These are phyloP conservation scores for Gymnothorax javanicus DNA, from an alignment of 2,797 vertebrate genomes.

Conservation along the genomic window DNA sequence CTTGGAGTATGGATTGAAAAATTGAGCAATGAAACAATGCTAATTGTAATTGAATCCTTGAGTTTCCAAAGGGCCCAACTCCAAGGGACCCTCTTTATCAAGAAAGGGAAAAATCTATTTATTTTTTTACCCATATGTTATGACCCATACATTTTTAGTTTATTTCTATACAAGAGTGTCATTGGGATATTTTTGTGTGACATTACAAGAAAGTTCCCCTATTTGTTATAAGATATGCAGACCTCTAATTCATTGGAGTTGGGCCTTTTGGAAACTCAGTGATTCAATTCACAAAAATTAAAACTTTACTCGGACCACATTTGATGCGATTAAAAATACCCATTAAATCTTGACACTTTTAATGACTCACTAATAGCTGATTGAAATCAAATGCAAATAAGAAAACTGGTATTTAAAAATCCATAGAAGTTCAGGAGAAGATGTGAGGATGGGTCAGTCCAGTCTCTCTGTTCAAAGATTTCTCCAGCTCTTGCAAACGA, in stretches of 20 bases:
- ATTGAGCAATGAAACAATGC: constrained; percentile 44
- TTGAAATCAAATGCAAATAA: constrained; percentile 73
- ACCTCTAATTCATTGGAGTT: no score
- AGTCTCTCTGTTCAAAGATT: constrained; percentile 69
- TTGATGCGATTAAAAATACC: constrained; percentile 58
- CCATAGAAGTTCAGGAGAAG: constrained; percentile 67
- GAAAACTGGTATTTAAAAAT: constrained; percentile 41
- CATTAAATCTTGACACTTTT: constrained; percentile 75
- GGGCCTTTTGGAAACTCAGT: no score
- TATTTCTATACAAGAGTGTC: no score
- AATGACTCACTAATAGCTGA: constrained; percentile 66
- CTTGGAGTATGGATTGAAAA: constrained; percentile 72
- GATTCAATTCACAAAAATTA: constrained; percentile 47
- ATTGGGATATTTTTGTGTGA: no score
- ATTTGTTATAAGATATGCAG: no score
- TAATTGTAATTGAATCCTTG: constrained; percentile 53
- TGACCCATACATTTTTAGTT: no score
- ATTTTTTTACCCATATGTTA: no score
- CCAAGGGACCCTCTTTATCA: no score
- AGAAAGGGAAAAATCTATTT: no score
- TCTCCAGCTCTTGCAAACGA: constrained; percentile 86
- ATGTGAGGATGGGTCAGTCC: constrained; percentile 85
- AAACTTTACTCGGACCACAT: constrained; percentile 65
- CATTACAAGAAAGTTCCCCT: no score
- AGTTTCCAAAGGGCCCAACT: no score